Percentiles rank a stretch among this genome's conserved stretches.
Conservation (phyloP, 2,888 invertebrate species). For the Deladenus siricidicola region DNA sequence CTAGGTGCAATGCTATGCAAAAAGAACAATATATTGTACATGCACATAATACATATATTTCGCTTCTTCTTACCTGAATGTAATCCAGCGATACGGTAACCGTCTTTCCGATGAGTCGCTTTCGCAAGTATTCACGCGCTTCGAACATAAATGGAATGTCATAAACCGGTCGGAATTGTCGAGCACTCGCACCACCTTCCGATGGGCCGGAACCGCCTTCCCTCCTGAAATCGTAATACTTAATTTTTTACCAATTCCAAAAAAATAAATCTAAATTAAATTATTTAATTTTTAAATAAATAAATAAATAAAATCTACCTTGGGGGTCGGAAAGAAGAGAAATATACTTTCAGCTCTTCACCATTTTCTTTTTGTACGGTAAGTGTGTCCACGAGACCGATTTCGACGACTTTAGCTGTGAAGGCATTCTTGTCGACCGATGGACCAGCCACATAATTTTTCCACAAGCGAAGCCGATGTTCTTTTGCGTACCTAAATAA, state of each 20-base stretch:
- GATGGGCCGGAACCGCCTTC: constrained; percentile 11
- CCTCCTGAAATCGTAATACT: constrained; percentile 3
- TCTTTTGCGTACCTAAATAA: constrained; percentile 68
- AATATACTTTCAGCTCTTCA: constrained; percentile 77
- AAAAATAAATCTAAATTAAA: background rate
- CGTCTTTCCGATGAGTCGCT: constrained; percentile 87
- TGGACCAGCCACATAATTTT: constrained; percentile 68
- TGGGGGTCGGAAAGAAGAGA: constrained; percentile 89
- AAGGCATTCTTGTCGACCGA: constrained; percentile 15
- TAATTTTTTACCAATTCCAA: background rate
- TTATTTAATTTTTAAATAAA: background rate
- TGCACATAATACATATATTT: background rate
- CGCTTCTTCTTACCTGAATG: constrained; percentile 67
- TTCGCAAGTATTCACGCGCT: constrained; percentile 88
- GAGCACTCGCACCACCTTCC: constrained; percentile 30
- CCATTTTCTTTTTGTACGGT: constrained; percentile 73
- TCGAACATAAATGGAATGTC: constrained; percentile 99
- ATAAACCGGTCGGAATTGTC: constrained; percentile 69
- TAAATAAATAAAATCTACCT: constrained; percentile 60
- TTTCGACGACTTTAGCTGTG: constrained; percentile 62
- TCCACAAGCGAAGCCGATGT: constrained; percentile 77
- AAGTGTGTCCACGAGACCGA: constrained; percentile 86
- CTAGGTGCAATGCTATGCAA: too few relatives aligned
- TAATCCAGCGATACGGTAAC: constrained; percentile 79
- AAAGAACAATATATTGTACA: too few relatives aligned